These are phyloP conservation scores for Carduelis carduelis DNA, from an alignment of 2,797 vertebrate species.

Conservation along the genomic window DNA sequence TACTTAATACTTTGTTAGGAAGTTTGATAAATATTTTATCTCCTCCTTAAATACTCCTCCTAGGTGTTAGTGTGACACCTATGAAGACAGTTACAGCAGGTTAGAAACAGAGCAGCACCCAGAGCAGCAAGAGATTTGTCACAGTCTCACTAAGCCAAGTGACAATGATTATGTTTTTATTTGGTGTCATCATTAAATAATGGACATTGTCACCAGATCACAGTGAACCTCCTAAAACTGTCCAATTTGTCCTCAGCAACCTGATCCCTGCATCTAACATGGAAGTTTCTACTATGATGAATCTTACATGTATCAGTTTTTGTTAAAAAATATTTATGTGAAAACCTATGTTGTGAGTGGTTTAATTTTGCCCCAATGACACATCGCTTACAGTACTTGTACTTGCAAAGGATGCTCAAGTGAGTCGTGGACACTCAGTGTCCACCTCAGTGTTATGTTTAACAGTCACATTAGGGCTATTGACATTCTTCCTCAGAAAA, in stretches of 20 bases:
- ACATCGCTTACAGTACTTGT: neutral
- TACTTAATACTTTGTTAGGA: neutral
- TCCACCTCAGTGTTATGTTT: neutral
- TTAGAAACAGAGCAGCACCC: neutral
- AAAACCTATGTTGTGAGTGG: neutral
- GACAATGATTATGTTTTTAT: neutral
- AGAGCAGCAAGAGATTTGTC: neutral
- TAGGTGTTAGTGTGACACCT: neutral
- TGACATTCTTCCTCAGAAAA: neutral
- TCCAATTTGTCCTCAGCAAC: neutral
- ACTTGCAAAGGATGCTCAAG: neutral
- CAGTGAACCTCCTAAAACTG: neutral
- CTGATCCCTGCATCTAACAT: neutral
- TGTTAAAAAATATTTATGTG: neutral
- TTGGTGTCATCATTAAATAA: neutral
- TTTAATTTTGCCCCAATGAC: neutral
- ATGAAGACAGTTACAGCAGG: neutral
- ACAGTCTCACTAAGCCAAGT: neutral
- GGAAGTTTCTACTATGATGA: neutral
- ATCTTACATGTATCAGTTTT: neutral
- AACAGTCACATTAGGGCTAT: neutral
- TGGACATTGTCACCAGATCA: neutral
- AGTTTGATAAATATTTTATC: neutral
- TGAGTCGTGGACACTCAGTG: neutral
- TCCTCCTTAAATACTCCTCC: neutral